These are phyloP conservation scores for Prietella phreatophila DNA, from an alignment of 2,113 vertebrate species.

Conservation along the genomic window DNA sequence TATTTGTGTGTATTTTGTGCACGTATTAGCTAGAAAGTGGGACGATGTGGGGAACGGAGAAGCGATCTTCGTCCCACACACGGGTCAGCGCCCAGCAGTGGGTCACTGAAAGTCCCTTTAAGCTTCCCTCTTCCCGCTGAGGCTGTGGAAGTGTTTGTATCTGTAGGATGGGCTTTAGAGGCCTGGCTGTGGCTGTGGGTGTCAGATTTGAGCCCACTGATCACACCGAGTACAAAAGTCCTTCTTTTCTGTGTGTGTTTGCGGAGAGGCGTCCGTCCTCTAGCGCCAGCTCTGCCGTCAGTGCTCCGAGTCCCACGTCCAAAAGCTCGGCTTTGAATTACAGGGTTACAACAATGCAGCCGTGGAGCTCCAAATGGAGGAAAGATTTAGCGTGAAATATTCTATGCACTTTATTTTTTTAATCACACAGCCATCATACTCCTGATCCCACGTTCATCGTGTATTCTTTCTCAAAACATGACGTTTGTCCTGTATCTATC, in stretches of 20 bases:
- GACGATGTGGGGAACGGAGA: slow-evolving; percentile 3
- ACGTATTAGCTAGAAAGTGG: not conserved
- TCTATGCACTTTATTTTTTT: not conserved
- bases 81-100: slow-evolving; percentile 27
- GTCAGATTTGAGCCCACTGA: slow-evolving; percentile 57
- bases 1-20: not conserved
- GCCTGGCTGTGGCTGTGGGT: slow-evolving; percentile 42
- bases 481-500: not conserved
- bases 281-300: slow-evolving; percentile 57
- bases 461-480: not conserved
- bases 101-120: slow-evolving; percentile 31
- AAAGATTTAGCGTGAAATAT: not conserved
- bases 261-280: slow-evolving; percentile 62
- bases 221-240: slow-evolving; percentile 54
- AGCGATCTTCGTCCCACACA: slow-evolving; percentile 16
- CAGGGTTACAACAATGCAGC: slow-evolving; percentile 21
- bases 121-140: slow-evolving; percentile 32
- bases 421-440: not conserved
- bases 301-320: slow-evolving; percentile 47
- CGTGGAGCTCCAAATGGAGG: slow-evolving; percentile 5
- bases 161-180: slow-evolving; percentile 52
- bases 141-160: slow-evolving; percentile 22
- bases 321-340: slow-evolving; percentile 47
- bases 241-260: slow-evolving; percentile 61
- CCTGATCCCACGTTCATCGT: not conserved